Percentiles rank a stretch among this genome's conserved stretches.
These are phyloP conservation scores for Pandion haliaetus DNA, from an alignment of 2,113 vertebrate genomes.

Conservation along the genomic window DNA sequence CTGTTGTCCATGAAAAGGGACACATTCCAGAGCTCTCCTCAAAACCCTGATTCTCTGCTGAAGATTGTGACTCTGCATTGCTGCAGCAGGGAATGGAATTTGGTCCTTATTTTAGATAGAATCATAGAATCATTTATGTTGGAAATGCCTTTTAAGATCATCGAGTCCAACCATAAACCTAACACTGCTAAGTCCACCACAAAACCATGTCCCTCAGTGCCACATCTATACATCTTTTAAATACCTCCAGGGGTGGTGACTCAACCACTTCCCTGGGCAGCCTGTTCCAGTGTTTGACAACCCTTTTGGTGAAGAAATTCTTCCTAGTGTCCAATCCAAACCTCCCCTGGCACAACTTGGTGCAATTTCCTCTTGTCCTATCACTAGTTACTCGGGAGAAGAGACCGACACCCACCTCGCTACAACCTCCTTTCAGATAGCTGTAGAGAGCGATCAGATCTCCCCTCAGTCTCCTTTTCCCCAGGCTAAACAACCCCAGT, in stretches of 20 bases:
- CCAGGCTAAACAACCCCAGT: neutral
- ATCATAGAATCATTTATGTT: neutral
- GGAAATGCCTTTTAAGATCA: neutral
- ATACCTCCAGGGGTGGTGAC: neutral
- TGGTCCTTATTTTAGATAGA: neutral
- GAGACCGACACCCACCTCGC: fast-evolving
- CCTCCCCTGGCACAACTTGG: neutral
- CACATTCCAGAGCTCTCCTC: neutral
- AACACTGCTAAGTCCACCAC: neutral
- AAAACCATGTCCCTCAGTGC: neutral
- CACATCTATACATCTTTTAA: neutral
- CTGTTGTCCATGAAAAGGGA: neutral
- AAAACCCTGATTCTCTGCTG: neutral
- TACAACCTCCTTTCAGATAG: fast-evolving
- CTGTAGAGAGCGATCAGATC: fast-evolving
- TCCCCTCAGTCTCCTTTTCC: neutral
- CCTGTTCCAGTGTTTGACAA: neutral
- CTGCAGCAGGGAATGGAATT: neutral
- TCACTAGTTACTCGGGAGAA: neutral
- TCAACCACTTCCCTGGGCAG: neutral
- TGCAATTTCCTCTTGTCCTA: neutral
- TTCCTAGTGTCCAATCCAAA: neutral
- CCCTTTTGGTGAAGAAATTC: neutral
- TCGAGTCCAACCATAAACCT: neutral
- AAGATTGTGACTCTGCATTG: neutral